Evolutionary conservation across 2,113 vertebrate species (phyloP).

Genomic region (Anolis carolinensis): DNA sequence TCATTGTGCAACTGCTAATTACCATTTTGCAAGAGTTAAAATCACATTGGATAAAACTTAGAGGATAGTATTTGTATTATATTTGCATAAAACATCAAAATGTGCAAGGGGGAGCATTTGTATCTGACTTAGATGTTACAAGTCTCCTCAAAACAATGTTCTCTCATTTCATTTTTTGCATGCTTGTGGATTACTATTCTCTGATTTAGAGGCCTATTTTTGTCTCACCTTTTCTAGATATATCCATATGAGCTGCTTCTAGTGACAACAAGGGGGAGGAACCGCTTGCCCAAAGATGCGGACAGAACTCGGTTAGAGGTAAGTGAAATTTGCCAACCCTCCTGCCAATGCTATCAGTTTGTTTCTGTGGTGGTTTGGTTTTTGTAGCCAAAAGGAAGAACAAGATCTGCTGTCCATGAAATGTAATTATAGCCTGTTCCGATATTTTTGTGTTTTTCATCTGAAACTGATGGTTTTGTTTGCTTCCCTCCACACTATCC

Average conservation of each 20-base stretch:
- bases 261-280: slow-evolving; percentile 94
- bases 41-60: not conserved
- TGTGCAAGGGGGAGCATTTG: not conserved
- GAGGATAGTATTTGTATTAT: not conserved
- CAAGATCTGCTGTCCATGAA: not conserved
- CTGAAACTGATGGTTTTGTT: too few species aligned
- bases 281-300: slow-evolving; percentile 92
- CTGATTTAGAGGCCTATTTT: not conserved
- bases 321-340: slow-evolving; percentile 36
- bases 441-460: not conserved
- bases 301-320: slow-evolving; percentile 96
- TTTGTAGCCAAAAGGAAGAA: not conserved
- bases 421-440: too few species aligned
- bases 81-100: not conserved
- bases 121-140: not conserved
- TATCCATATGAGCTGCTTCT: slow-evolving; percentile 94
- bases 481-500: too few species aligned
- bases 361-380: not conserved
- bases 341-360: accelerated
- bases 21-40: not conserved
- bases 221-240: slow-evolving; percentile 76
- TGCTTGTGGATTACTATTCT: not conserved
- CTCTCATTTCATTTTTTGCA: accelerated
- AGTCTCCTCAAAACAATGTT: not conserved
- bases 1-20: not conserved